Evolutionary conservation across 2,888 invertebrate genomes (phyloP).

Genomic region (Drosophila mimica): DNA sequence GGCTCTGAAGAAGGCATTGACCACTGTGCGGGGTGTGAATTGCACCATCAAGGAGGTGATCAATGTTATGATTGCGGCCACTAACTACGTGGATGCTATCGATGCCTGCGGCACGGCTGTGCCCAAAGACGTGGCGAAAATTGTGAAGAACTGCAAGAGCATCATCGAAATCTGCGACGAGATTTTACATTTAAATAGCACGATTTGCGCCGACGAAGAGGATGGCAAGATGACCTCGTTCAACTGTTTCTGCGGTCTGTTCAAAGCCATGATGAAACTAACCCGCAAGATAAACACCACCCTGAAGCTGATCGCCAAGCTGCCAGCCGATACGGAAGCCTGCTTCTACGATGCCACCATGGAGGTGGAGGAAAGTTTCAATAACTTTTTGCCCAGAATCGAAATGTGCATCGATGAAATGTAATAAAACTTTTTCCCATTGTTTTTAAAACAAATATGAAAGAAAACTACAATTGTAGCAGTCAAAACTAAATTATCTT

Average conservation of each 20-base stretch:
- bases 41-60: slow-evolving; percentile 26
- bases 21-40: slow-evolving; percentile 38
- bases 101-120: slow-evolving; percentile 22
- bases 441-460: neutral
- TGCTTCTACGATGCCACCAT: slow-evolving; percentile 44
- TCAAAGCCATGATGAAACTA: slow-evolving; percentile 23
- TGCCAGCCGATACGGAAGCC: slow-evolving; percentile 38
- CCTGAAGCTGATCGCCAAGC: slow-evolving; percentile 21
- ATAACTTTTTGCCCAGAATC: slow-evolving; percentile 25
- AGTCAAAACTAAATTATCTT: too few species aligned
- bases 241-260: slow-evolving; percentile 16
- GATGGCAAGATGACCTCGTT: neutral
- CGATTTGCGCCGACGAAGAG: slow-evolving; percentile 19
- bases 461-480: neutral
- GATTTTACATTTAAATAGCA: slow-evolving; percentile 34
- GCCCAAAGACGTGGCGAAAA: slow-evolving; percentile 42
- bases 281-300: slow-evolving; percentile 10
- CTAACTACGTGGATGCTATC: slow-evolving; percentile 22
- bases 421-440: slow-evolving; percentile 1
- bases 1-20: slow-evolving; percentile 20
- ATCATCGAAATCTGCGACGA: slow-evolving; percentile 33
- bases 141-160: slow-evolving; percentile 30
- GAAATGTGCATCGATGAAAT: slow-evolving; percentile 24
- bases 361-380: slow-evolving; percentile 7
- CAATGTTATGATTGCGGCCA: slow-evolving; percentile 30